Evolutionary conservation across 2,113 vertebrate species (phyloP), one percentile per base, ranked within the genome.

Genomic region (Chitala chitala): DNA sequence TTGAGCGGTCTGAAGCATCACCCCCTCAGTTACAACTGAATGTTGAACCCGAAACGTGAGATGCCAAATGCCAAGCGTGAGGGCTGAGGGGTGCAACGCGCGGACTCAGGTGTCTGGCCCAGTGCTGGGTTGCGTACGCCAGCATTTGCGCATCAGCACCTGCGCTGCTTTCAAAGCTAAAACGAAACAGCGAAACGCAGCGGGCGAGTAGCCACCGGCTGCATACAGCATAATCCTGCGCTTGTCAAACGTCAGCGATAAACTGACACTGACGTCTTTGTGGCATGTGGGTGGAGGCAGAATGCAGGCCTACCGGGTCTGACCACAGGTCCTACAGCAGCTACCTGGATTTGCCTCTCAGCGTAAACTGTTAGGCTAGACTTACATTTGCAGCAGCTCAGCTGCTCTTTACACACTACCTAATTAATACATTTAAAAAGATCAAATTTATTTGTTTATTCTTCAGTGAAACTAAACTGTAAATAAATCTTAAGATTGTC

Each of bases 151-250:
- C 20, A 5, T 48, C 61, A 12, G 65, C 70, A 72, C 69, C 7
- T 12, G n/a, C n/a, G n/a, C n/a, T n/a, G n/a, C 31, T 72, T 76
- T 72, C 59, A 76, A 65, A 74, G n/a, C 71, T 22, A 51, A 69
- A 74, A 73, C 61, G n/a, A 58, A 73, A 59, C 69, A 72, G 26
- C 17, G 31, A 48, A 7, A 65, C 29, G 36, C 58, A 29, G 36
- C 26, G n/a, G 46, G 13, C 50, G 38, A 50, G 59, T 54, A 59
- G 72, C 55, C 61, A 64, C 33, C 33, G 29, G 69, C 50, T 40
- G 31, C 7, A 26, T 20, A 42, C 40, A 63, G 50, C 29, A 20
- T 12, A 40, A 73, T 15, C 24, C 8, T 20, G 68, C 40, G 15
- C 26, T 29, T 33, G 20, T n/a, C 40, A 20, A 2, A 8, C 38